phyloP scores from a whole-genome alignment of 2,888 invertebrate genomes.

The Eupithecia subumbrata region DNA sequence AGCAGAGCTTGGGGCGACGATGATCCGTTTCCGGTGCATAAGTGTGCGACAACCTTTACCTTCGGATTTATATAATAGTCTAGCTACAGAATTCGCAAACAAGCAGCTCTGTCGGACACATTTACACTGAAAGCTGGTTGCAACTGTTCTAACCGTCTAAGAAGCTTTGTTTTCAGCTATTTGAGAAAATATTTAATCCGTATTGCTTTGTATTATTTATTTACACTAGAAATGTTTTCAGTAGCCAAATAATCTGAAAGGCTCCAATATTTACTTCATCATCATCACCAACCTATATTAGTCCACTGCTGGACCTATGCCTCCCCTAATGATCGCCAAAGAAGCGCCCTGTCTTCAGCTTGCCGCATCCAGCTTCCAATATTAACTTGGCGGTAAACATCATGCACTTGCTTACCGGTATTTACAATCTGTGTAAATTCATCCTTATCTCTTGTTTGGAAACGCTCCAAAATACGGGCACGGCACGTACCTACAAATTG shows the following conservation, averaged over 20 bases:
- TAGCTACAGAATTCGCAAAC: slow-evolving; percentile 25
- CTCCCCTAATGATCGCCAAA: too few species aligned
- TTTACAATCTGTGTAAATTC: not conserved
- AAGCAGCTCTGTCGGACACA: slow-evolving; percentile 1
- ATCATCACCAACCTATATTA: too few species aligned
- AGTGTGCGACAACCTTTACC: slow-evolving; percentile 5
- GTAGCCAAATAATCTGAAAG: too few species aligned
- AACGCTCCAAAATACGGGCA: slow-evolving; percentile 34
- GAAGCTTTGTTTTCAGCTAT: not conserved
- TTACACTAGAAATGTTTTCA: too few species aligned
- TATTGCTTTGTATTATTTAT: not conserved
- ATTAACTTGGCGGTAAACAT: too few species aligned
- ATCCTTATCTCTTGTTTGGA: slow-evolving; percentile 32
- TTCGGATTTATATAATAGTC: slow-evolving; percentile 25
- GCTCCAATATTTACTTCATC: too few species aligned
- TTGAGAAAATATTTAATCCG: not conserved
- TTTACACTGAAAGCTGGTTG: slow-evolving; percentile 1
- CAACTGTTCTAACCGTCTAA: not conserved
- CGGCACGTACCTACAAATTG: slow-evolving; percentile 31
- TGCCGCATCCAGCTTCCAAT: too few species aligned
- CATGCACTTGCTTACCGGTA: not conserved
- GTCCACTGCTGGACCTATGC: too few species aligned
- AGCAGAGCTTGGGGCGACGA: not conserved
- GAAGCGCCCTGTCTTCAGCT: too few species aligned
- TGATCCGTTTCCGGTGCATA: not conserved